Evolutionary conservation across 2,888 invertebrate genomes (phyloP).

Genomic region (Peribatodes rhomboidaria): DNA sequence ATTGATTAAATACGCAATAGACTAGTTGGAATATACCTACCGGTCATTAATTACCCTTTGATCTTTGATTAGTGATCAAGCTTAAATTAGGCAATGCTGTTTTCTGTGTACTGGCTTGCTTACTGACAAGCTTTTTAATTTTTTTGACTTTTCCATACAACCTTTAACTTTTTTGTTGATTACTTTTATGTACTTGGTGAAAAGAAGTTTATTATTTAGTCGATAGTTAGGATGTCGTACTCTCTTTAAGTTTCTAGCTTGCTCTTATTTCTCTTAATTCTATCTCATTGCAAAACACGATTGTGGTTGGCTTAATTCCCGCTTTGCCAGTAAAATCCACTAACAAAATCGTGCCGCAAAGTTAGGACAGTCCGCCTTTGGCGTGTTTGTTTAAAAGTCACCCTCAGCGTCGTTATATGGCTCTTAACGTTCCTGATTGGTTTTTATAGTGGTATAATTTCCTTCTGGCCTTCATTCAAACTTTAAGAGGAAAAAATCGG

Average conservation of each 20-base stretch:
- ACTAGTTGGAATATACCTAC: conserved; percentile 26
- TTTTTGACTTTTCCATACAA: too few relatives aligned
- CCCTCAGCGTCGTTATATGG: conserved; percentile 64
- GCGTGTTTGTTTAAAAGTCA: conserved; percentile 73
- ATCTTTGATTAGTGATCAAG: conserved; percentile 21
- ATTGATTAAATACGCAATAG: conserved; percentile 53
- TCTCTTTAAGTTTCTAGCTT: not conserved
- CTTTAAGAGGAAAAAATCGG: conserved; percentile 48
- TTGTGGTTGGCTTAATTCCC: conserved; percentile 61
- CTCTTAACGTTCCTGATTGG: conserved; percentile 72
- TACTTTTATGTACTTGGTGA: not conserved
- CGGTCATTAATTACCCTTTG: conserved; percentile 37
- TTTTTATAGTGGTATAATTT: conserved; percentile 69
- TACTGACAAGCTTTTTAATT: conserved; percentile 3
- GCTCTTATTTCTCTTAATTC: conserved; percentile 6
- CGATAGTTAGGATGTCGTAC: not conserved
- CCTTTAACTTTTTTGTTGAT: too few relatives aligned
- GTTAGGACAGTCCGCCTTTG: conserved; percentile 56
- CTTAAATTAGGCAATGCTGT: conserved; percentile 10
- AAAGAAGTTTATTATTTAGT: not conserved
- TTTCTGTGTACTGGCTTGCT: not conserved
- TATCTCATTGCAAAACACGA: conserved; percentile 45
- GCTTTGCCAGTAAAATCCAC: conserved; percentile 63
- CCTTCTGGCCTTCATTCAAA: conserved; percentile 49
- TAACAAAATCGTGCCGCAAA: conserved; percentile 66